These are phyloP conservation scores for Acanthosepion esculentum DNA, from an alignment of 2,888 invertebrate genomes.

Conservation along the genomic window DNA sequence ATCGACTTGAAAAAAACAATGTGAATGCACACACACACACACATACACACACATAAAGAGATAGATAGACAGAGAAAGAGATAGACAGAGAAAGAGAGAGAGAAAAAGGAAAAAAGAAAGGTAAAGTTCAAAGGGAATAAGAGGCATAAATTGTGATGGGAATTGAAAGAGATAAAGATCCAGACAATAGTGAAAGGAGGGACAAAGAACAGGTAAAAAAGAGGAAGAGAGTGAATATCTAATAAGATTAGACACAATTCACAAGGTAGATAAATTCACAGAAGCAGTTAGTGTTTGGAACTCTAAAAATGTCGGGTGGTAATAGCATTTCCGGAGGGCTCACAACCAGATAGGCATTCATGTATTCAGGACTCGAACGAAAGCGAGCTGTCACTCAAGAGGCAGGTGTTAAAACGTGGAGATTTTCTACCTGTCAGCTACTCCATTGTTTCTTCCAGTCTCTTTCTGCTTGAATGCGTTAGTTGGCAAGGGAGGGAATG, in stretches of 20 bases:
- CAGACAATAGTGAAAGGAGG: too few species aligned
- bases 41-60: too few species aligned
- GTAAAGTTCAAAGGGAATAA: neutral
- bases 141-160: neutral
- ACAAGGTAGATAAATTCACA: neutral
- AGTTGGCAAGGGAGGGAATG: neutral
- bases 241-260: neutral
- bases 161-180: too few species aligned
- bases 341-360: neutral
- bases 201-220: too few species aligned
- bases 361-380: neutral
- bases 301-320: too few species aligned
- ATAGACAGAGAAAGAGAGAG: neutral
- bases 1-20: too few species aligned
- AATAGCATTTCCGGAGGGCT: neutral
- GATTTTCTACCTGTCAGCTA: neutral
- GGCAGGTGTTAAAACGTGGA: neutral
- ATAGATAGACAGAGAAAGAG: neutral
- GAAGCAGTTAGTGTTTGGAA: neutral
- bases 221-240: too few species aligned
- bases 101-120: neutral
- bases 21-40: too few species aligned
- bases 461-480: neutral
- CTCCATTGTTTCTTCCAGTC: neutral
- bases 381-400: neutral